Conservation (phyloP, 2,797 vertebrate species). For the Sparus aurata region DNA sequence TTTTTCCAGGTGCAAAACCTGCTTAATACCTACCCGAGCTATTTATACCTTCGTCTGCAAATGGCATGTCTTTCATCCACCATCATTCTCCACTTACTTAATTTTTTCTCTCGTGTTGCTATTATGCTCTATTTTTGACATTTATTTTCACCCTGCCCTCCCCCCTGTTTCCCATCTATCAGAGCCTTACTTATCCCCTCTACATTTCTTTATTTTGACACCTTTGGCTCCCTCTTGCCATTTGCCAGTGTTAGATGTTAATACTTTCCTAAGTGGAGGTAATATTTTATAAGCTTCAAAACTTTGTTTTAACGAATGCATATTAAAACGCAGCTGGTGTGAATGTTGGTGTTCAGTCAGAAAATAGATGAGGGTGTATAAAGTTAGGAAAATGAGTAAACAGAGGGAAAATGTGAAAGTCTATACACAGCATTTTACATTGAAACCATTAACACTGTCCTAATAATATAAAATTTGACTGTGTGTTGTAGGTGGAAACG, state of each 20-base stretch:
- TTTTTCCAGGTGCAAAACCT: conserved; percentile 34
- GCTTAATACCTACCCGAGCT: conserved; percentile 61
- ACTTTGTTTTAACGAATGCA: background rate
- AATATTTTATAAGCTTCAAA: background rate
- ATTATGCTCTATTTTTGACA: conserved; percentile 65
- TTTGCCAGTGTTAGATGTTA: conserved; percentile 4
- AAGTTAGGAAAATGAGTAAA: background rate
- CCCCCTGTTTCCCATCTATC: conserved; percentile 33
- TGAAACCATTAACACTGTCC: background rate
- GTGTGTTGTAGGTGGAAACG: conserved; percentile 83
- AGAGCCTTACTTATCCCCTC: conserved; percentile 43
- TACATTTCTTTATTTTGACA: conserved; percentile 43
- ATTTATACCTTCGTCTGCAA: conserved; percentile 72
- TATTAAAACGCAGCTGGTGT: background rate
- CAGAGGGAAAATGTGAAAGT: background rate
- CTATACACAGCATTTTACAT: background rate
- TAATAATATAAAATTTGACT: background rate
- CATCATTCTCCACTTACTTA: conserved; percentile 71
- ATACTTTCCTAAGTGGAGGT: background rate
- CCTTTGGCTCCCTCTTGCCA: conserved; percentile 21
- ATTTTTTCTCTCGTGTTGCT: conserved; percentile 60
- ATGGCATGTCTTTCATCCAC: conserved; percentile 70
- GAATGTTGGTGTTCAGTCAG: background rate
- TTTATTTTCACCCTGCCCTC: conserved; percentile 53
- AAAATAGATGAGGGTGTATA: background rate